These are phyloP conservation scores for Myzus persicae DNA, from an alignment of 1,140 invertebrate species.

Conservation along the genomic window DNA sequence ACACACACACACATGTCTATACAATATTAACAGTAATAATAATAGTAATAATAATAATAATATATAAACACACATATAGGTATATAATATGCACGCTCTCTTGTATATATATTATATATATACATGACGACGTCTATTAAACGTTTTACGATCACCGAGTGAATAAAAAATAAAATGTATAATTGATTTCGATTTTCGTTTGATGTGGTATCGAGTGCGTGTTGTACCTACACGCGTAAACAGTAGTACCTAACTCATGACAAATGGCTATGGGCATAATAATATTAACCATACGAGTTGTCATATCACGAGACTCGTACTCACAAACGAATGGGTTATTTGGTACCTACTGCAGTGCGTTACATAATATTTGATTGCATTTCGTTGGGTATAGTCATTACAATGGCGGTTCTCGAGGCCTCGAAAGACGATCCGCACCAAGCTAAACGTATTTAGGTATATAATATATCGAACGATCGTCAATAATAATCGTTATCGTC, in stretches of 20 bases:
- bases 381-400: no score
- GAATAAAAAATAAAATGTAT: slow-evolving; percentile 1
- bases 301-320: neutral
- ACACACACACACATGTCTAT: neutral
- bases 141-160: neutral
- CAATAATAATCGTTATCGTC: neutral
- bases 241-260: neutral
- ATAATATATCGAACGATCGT: neutral
- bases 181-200: slow-evolving; percentile 10
- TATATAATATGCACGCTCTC: neutral
- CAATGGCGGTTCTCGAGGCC: neutral
- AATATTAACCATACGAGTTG: neutral
- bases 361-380: no score
- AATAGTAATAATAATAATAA: slow-evolving; percentile 10
- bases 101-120: neutral
- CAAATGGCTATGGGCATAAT: neutral
- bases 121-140: neutral
- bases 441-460: no score
- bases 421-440: no score
- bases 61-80: neutral
- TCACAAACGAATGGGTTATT: neutral
- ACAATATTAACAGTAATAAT: neutral
- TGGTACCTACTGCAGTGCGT: neutral
- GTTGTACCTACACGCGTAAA: neutral
- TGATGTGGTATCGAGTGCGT: neutral